A percentile compares a stretch with the other conserved stretches of the same genome.
These are phyloP conservation scores for Yponomeuta cagnagella DNA, from an alignment of 2,888 invertebrate species.

Conservation along the genomic window DNA sequence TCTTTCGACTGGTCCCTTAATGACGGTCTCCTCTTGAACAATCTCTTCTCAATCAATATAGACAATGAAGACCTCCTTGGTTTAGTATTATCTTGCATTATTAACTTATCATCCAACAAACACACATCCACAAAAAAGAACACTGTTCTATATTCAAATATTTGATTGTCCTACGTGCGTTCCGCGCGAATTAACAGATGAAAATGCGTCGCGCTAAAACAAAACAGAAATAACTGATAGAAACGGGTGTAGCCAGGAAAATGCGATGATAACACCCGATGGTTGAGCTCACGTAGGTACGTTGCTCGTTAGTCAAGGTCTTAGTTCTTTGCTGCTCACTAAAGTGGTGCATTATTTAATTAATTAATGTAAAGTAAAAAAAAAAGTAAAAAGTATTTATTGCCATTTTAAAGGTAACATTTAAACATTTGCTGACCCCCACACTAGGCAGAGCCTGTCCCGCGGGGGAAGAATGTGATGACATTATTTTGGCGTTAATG, in stretches of 20 bases:
- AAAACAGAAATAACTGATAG: conserved; percentile 33
- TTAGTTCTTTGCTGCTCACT: not conserved
- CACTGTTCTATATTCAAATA: not conserved
- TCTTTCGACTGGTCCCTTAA: not conserved
- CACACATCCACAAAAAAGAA: not conserved
- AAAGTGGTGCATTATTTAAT: not conserved
- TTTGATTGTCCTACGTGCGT: conserved; percentile 40
- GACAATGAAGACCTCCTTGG: conserved; percentile 5
- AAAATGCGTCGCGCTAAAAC: conserved; percentile 56
- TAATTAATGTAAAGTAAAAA: no score
- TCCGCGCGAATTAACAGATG: conserved; percentile 54
- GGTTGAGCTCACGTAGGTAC: not conserved
- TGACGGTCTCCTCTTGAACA: not conserved
- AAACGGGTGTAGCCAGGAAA: conserved; percentile 55
- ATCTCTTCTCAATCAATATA: not conserved
- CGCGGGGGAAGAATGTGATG: no score
- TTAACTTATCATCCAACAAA: not conserved
- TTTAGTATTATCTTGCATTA: not conserved
- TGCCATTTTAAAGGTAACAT: no score
- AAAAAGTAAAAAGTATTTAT: no score
- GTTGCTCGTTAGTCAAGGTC: not conserved
- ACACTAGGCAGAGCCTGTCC: no score
- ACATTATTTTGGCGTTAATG: no score
- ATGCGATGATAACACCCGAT: conserved; percentile 21
- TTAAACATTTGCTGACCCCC: no score